Conservation (phyloP, 1,140 invertebrate genomes). For the Lepidurus arcticus region DNA sequence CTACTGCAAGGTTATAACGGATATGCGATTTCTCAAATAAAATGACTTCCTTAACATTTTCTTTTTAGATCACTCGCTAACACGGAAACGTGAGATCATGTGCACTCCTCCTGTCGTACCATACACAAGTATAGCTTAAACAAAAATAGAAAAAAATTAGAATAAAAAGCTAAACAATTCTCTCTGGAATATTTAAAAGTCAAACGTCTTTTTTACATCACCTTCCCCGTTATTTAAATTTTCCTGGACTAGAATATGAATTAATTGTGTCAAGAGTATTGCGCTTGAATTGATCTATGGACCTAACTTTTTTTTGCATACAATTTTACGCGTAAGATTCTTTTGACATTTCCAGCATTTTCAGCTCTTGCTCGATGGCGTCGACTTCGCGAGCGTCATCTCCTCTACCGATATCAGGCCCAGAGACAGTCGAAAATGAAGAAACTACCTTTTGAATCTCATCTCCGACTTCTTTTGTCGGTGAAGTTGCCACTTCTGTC, state of each 20-base stretch:
- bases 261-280: constrained; percentile 25
- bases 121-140: not conserved
- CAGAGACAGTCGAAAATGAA: constrained; percentile 34
- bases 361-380: constrained; percentile 58
- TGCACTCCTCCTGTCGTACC: not conserved
- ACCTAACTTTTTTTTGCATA: not conserved
- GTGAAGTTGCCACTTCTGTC: constrained; percentile 34
- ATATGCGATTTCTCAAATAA: not conserved
- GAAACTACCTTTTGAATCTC: constrained; percentile 35
- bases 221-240: not conserved
- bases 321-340: constrained; percentile 72
- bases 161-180: not conserved
- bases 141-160: not conserved
- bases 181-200: not conserved
- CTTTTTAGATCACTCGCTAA: not conserved
- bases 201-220: not conserved
- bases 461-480: constrained; percentile 34
- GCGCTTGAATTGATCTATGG: constrained; percentile 5
- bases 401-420: constrained; percentile 53
- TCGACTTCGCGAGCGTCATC: constrained; percentile 63
- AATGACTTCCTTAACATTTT: not conserved
- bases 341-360: constrained; percentile 73
- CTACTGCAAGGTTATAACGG: not conserved
- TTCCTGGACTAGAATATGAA: constrained; percentile 15
- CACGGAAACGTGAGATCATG: not conserved